Evolutionary conservation across 2,797 vertebrate species (phyloP), one percentile per base, ranked within the genome.

Genomic region (Micropoecilia bifurca): DNA sequence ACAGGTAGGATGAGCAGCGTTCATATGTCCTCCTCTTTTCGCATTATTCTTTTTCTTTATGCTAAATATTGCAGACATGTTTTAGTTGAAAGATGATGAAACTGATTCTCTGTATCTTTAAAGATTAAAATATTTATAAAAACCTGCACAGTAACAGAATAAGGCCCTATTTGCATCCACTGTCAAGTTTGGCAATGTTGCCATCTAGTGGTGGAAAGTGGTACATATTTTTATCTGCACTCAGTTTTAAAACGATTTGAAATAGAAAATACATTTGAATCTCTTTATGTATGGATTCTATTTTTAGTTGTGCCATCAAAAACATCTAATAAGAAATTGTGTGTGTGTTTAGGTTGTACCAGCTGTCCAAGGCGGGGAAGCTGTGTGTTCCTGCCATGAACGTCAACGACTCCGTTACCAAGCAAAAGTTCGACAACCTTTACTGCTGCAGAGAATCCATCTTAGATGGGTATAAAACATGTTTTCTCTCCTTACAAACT

Each of bases 381-480:
- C 93, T 99, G 46, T 99, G 98, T 46, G 98, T 99, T 59, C 98
- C 98, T 4, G 98, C 98, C 79, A 99, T 99, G 98, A 99, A 99
- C 6, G 98, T 99, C 90, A 99, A 99, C 45, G 98, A 99, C 91
- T 99, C 98, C 0, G 98, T 99, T 78, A 99, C 98, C 61, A 99
- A 99, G 90, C 98, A 99, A 95, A 99, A 99, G 92, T 99, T 99
- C 85, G 98, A 99, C 94, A 99, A 99, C 93, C 96, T 99, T 7
- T 99, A 99, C 94, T 99, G 98, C 94, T 99, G 98, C 95, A 94
- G 98, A 55, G 98, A 99, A 91, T 99, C 98, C 80, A 99, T 99
- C 93, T 91, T 99, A 81, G 98, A 99, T 0, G 98, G 98, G 98
- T 99, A 93, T 13, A 75, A 78, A 61, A 36, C 36, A 0, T 0